Percentiles rank a stretch among this genome's conserved stretches.
These are phyloP conservation scores for Cavia aperea DNA, from an alignment of 2,113 vertebrate species.

Conservation along the genomic window DNA sequence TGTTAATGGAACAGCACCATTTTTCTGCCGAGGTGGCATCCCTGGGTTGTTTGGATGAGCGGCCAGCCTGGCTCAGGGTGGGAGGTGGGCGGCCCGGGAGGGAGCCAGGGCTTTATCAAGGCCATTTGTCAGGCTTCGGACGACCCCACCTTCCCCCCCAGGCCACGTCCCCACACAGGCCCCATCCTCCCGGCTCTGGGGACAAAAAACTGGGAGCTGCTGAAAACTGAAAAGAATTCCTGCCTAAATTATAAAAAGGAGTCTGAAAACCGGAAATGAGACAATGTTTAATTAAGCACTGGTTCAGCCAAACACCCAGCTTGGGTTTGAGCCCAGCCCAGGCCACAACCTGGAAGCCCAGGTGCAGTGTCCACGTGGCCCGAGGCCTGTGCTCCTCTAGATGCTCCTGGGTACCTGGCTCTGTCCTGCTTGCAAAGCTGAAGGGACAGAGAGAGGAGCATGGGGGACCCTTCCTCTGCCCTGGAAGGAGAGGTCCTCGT, in stretches of 20 bases:
- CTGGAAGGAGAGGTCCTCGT: neutral
- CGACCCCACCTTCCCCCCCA: neutral
- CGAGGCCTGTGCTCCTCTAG: accelerated
- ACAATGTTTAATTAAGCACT: neutral
- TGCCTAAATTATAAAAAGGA: neutral
- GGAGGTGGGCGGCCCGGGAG: neutral
- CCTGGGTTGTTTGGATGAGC: conserved; percentile 60
- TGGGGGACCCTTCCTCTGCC: accelerated
- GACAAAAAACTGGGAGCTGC: neutral
- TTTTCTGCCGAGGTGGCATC: conserved; percentile 78
- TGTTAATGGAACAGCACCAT: conserved; percentile 79
- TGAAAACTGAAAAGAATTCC: neutral
- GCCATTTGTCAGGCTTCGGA: conserved; percentile 31
- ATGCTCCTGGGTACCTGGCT: neutral
- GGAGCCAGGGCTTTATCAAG: neutral
- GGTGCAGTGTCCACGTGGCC: neutral
- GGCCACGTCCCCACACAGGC: neutral
- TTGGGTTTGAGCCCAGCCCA: neutral
- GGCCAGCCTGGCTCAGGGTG: conserved; percentile 31
- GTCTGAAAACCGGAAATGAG: neutral
- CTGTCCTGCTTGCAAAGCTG: neutral
- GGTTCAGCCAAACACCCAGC: no score
- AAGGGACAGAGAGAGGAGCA: neutral
- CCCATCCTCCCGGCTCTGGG: neutral
- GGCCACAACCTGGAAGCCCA: neutral